Evolutionary conservation across 2,113 vertebrate genomes (phyloP), one percentile per base, ranked within the genome.

Genomic region (Syrmaticus mikado): DNA sequence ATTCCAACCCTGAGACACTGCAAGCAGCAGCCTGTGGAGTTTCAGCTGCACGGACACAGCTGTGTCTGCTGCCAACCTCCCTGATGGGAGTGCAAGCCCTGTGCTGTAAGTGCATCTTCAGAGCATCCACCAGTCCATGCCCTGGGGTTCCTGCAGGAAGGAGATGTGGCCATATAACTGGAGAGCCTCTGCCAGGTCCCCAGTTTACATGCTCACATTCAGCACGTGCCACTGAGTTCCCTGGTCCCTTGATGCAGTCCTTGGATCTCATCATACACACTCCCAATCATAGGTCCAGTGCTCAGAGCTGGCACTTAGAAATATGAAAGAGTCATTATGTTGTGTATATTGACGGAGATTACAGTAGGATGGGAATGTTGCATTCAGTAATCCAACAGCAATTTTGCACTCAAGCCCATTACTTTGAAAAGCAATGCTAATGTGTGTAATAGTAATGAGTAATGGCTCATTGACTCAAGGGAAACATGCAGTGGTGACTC

Each of bases 401-500:
- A 7, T 77, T 87, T 71, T 80, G 41, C 50, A 25, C 21, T 80
- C 55, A 27, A 80, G 11, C 36, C 57, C 76, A 72, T 87, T 20
- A 5, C 82, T 87, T 61, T 70, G 78, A 46, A 88, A 72, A 72
- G 70, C 58, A 55, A 11, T 24, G 62, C 77, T 82, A 82, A 75
- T 84, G 48, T 14, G 6, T 82, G 66, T 86, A 27, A 78, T 75
- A 96, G 92, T 90, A 95, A 48, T 90, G 91, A 94, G 82, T 91
- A 94, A 87, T 61, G 77, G 71, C 68, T 90, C 90, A 87, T 83
- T 91, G 94, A 85, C 64, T 95, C 68, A 60, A 91, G 76, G 65
- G 79, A 88, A 92, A 72, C 67, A 13, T 5, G 18, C 32, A 0
- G 0, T 46, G 28, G 52, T 96, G 94, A 97, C 48, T 96, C 90